Conservation (phyloP, 2,797 vertebrate genomes). For the Brachyalestes nurse region DNA sequence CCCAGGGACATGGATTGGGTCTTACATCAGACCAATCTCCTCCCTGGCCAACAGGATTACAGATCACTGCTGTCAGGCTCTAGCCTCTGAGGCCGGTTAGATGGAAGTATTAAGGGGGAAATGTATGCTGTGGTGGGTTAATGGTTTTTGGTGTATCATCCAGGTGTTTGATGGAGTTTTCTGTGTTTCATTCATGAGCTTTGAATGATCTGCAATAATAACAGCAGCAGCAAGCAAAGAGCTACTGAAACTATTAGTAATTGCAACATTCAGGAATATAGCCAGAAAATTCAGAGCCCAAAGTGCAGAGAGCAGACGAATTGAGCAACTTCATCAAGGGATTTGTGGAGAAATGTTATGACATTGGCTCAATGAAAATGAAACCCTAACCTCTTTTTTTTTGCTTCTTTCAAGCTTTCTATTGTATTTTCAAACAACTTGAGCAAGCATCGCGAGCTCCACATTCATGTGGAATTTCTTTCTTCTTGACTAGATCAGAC, state of each 20-base stretch:
- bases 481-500: background rate
- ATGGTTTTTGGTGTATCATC: background rate
- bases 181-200: background rate
- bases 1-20: background rate
- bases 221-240: background rate
- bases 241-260: background rate
- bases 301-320: conserved; percentile 8
- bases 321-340: conserved; percentile 3
- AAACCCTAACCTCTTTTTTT: background rate
- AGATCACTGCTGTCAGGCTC: conserved; percentile 9
- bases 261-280: conserved; percentile 15
- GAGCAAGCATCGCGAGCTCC: no score
- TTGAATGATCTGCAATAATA: background rate
- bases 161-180: no score
- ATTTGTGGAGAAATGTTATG: background rate
- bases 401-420: background rate
- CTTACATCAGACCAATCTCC: conserved; percentile 21
- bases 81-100: background rate
- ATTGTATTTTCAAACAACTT: background rate
- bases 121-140: background rate
- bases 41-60: conserved; percentile 1
- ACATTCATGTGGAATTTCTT: background rate
- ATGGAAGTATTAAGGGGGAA: background rate
- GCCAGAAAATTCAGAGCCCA: background rate
- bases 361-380: background rate